Base-by-base conservation (phyloP, 2,888 invertebrate genomes). In the Xanthorhoe spadicearia region DNA sequence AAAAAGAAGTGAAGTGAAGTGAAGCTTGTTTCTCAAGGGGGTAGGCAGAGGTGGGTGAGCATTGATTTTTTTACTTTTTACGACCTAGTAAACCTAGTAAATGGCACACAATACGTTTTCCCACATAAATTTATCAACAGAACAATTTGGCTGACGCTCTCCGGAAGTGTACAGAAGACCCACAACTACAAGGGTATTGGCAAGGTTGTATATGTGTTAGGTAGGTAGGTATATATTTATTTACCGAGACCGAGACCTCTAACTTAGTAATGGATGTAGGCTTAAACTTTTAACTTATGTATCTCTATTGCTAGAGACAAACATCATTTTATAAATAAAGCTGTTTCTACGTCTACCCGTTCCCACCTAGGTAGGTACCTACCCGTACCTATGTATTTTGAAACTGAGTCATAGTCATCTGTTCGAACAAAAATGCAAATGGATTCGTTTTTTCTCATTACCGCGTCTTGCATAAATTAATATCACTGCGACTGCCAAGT, bases 401-500 rank as follows among this genome's bases (percentile, higher is more conserved):
- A 43, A 51, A 51, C 52, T n/a, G 5, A 49, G 35, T 48, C n/a
- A n/a, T 23, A 23, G 23, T 23, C 48, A n/a, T 46, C 46, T 9
- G 32, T 28, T 43, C 38, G 2, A 51, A 52, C 15, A 17, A 17
- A 43, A 35, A 38, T 53, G 19, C 32, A 55, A 43, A 46, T n/a
- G 43, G 48, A 48, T 51, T 59, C 50, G 15, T 54, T 58, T 57
- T 35, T 17, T 50, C 13, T 58, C 7, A 17, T 48, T n/a, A 51
- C 43, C 6, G 62, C 35, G 57, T 28, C 49, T 54, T 5, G 66
- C 62, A 28, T 46, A 58, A 46, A 56, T 57, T 48, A 48, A 32
- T 9, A 57, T 57, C 43, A 5, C 18, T 56, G 46, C 51, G 59
- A 63, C 38, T 64, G 68, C 57, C 57, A 61, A 67, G 43, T 46